Conservation (phyloP, 2,888 invertebrate genomes). For the Coleophora deauratella region DNA sequence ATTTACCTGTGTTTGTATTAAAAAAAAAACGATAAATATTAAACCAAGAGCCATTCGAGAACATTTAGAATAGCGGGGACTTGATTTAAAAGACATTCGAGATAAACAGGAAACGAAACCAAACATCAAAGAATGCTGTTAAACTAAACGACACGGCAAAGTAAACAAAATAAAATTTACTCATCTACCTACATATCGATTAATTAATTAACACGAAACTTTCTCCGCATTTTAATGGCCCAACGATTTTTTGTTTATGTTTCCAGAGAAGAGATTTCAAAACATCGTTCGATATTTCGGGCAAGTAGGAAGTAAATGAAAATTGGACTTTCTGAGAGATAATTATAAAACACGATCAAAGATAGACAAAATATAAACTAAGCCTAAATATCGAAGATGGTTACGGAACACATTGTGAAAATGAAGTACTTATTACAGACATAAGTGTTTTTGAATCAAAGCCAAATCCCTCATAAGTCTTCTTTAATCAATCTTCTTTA, state of each 20-base stretch:
- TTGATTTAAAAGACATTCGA: conserved; percentile 19
- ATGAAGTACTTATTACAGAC: conserved; percentile 5
- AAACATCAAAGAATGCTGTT: conserved; percentile 23
- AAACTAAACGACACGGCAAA: conserved; percentile 14
- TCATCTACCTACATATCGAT: conserved; percentile 3
- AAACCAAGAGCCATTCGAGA: too few species aligned
- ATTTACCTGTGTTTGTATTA: too few species aligned
- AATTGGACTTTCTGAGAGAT: background rate
- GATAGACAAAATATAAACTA: background rate
- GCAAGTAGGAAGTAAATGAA: background rate
- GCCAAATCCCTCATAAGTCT: conserved; percentile 1
- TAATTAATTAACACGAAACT: conserved; percentile 14
- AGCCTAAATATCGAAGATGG: too few species aligned
- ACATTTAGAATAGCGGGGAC: background rate
- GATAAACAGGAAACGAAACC: conserved; percentile 26
- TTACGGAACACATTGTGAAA: background rate
- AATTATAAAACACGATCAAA: background rate
- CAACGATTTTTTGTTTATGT: conserved; percentile 12
- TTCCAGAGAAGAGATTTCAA: conserved; percentile 7
- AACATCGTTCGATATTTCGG: conserved; percentile 12
- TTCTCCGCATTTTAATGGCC: conserved; percentile 9
- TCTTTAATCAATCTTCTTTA: conserved; percentile 17
- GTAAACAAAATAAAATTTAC: conserved; percentile 21
- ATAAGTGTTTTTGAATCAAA: background rate
- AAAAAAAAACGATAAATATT: too few species aligned